Percentiles rank a stretch among this genome's conserved stretches.
Evolutionary conservation across 2,113 vertebrate species (phyloP).

Genomic region (Rynchops niger): DNA sequence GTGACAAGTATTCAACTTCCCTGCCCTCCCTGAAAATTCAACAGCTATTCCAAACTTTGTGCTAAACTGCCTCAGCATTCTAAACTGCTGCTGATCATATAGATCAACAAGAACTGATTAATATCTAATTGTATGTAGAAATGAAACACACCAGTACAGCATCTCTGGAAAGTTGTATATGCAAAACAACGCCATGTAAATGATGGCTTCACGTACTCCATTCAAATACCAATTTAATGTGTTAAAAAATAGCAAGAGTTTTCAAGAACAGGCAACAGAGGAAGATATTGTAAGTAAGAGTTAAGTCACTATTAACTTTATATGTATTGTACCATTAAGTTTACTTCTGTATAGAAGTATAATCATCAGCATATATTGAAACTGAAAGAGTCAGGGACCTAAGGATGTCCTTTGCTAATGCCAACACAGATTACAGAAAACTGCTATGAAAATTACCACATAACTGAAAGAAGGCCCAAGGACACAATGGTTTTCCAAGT

Average conservation of each 20-base stretch:
- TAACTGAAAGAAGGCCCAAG: not conserved
- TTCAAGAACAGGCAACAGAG: not conserved
- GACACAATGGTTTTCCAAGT: not conserved
- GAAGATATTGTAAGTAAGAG: not conserved
- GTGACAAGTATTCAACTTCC: not conserved
- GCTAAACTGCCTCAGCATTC: not conserved
- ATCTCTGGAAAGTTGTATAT: not conserved
- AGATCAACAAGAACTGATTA: not conserved
- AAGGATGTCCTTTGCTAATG: not conserved
- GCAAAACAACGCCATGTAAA: not conserved
- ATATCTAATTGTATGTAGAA: not conserved
- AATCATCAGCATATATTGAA: not conserved
- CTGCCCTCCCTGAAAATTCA: not conserved
- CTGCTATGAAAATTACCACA: not conserved
- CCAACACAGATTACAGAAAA: slow-evolving; percentile 30
- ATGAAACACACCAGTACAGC: not conserved
- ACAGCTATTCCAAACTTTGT: not conserved
- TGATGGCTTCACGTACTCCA: not conserved
- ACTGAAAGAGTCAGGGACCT: not conserved
- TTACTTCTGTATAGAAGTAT: slow-evolving; percentile 15
- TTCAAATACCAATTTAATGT: not conserved
- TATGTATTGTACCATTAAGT: slow-evolving; percentile 1
- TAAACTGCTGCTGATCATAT: not conserved
- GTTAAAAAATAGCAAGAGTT: not conserved
- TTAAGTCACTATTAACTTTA: not conserved